Conservation (phyloP, 2,888 invertebrate species). For the Rotaria magnacalcarata region DNA sequence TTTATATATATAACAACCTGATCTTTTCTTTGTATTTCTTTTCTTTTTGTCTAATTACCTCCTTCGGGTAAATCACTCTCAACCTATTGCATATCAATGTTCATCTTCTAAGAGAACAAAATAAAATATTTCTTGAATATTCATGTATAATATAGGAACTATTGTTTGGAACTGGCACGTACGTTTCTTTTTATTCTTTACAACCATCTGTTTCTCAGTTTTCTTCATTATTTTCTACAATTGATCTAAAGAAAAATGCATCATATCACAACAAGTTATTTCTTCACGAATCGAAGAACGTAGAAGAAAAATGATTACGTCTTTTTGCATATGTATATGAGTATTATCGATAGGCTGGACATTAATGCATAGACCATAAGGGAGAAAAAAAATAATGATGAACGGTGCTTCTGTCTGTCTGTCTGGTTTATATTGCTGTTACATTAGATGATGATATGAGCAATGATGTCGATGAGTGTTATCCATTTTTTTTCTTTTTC, state of each 20-base stretch:
- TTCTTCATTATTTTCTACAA: background rate
- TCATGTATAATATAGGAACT: background rate
- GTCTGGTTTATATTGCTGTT: background rate
- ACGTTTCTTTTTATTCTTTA: background rate
- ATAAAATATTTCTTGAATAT: background rate
- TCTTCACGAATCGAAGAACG: background rate
- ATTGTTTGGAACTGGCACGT: background rate
- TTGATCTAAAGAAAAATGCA: background rate
- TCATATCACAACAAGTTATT: background rate
- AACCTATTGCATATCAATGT: background rate
- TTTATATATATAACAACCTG: background rate
- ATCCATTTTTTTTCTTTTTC: background rate
- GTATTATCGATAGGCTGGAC: background rate
- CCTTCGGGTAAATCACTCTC: background rate
- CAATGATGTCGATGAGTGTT: conserved; percentile 1
- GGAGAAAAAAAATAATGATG: background rate
- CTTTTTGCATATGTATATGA: background rate
- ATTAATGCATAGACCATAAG: background rate
- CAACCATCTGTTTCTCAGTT: background rate
- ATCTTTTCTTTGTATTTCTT: background rate
- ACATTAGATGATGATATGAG: background rate
- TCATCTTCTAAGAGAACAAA: background rate
- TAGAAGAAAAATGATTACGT: conserved; percentile 10
- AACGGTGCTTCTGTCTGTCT: conserved; percentile 14
- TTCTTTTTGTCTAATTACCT: background rate